Percentiles rank a stretch among this genome's conserved stretches.
phyloP scores from a whole-genome alignment of 2,888 invertebrate genomes.

The Cremastinae sp. region DNA sequence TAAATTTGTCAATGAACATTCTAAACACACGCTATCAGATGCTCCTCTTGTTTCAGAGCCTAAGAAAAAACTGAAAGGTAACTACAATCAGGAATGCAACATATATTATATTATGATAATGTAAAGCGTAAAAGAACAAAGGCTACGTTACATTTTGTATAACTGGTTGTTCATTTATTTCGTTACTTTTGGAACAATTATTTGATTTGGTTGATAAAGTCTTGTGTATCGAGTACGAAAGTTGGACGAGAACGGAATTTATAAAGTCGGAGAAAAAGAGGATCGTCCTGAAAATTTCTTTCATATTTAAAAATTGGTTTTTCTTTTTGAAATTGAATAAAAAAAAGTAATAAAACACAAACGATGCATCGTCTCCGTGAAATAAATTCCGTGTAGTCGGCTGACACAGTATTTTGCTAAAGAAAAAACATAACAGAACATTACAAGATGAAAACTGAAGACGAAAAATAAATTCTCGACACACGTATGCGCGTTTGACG shows the following conservation, averaged over 20 bases:
- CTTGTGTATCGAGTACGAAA: conserved; percentile 59
- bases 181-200: conserved; percentile 59
- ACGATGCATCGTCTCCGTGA: too few species aligned
- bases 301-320: too few species aligned
- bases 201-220: conserved; percentile 55
- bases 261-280: neutral
- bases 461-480: neutral
- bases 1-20: conserved; percentile 77
- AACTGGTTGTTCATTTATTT: conserved; percentile 63
- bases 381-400: too few species aligned
- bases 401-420: too few species aligned
- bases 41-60: conserved; percentile 90
- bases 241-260: conserved; percentile 37
- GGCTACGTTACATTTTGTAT: conserved; percentile 67
- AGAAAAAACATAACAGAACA: too few species aligned
- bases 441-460: too few species aligned
- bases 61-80: conserved; percentile 89
- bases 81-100: conserved; percentile 76
- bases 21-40: conserved; percentile 81
- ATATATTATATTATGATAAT: conserved; percentile 64
- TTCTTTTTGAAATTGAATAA: too few species aligned
- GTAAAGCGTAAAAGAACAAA: conserved; percentile 67
- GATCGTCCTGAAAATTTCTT: neutral
- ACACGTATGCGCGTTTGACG: conserved; percentile 44
- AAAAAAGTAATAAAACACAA: neutral